Evolutionary conservation across 2,888 invertebrate genomes (phyloP).

Genomic region (Trissolcus brochymenae): DNA sequence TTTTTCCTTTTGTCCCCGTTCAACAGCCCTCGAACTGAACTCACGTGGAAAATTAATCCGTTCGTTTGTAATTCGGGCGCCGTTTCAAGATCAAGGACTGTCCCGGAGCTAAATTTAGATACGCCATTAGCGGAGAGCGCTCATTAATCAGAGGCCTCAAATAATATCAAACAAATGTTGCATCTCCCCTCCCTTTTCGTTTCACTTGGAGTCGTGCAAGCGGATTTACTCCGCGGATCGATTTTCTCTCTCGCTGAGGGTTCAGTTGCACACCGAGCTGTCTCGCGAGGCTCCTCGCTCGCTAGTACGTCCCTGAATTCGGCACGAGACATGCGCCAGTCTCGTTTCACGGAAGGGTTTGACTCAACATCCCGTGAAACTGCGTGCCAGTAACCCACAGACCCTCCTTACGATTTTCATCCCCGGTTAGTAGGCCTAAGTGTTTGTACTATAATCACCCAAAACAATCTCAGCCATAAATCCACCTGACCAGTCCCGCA

Average conservation of each 20-base stretch:
- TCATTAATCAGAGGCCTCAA: too few relatives aligned
- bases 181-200: neutral
- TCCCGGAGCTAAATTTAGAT: neutral
- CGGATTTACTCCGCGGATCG: slow-evolving; percentile 43
- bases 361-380: slow-evolving; percentile 68
- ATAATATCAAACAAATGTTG: too few relatives aligned
- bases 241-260: slow-evolving; percentile 47
- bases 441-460: neutral
- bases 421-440: slow-evolving; percentile 71
- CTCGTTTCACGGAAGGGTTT: slow-evolving; percentile 64
- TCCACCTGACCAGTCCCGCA: neutral
- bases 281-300: slow-evolving; percentile 45
- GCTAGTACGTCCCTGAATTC: slow-evolving; percentile 60
- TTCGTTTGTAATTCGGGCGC: too few relatives aligned
- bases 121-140: too few relatives aligned
- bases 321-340: slow-evolving; percentile 68
- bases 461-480: slow-evolving; percentile 18
- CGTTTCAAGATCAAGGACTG: slow-evolving; percentile 24
- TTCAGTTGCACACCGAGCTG: slow-evolving; percentile 51
- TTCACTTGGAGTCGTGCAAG: slow-evolving; percentile 17
- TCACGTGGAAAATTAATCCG: too few relatives aligned
- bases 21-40: too few relatives aligned
- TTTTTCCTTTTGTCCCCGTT: too few relatives aligned
- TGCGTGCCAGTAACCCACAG: slow-evolving; percentile 75
- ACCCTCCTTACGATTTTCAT: slow-evolving; percentile 68